These are phyloP conservation scores for Clamator glandarius DNA, from an alignment of 2,797 vertebrate genomes.

Conservation along the genomic window DNA sequence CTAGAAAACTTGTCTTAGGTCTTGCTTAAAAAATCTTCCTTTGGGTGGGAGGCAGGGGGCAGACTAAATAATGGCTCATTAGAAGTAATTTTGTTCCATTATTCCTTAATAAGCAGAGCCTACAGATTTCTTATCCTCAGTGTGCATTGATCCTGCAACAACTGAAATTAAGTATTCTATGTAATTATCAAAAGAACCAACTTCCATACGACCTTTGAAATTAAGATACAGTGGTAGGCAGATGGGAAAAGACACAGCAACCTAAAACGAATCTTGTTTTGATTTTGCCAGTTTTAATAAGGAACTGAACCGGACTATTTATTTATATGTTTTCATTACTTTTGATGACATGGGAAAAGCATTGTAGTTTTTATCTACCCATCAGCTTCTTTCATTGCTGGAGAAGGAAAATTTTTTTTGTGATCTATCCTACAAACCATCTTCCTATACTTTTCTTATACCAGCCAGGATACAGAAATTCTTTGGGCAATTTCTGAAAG, in stretches of 20 bases:
- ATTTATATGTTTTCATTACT: not conserved
- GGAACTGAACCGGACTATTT: not conserved
- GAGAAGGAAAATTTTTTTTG: not conserved
- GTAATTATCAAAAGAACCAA: not conserved
- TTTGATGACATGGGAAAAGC: not conserved
- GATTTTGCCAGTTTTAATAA: not conserved
- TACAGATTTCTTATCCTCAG: not conserved
- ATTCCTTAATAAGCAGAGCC: not conserved
- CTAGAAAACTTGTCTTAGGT: not conserved
- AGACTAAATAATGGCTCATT: not conserved
- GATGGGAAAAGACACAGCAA: not conserved
- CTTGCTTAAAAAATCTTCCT: not conserved
- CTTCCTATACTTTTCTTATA: not conserved
- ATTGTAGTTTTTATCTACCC: not conserved
- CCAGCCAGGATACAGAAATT: not conserved
- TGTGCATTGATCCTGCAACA: not conserved
- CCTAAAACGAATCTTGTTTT: not conserved
- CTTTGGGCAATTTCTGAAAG: not conserved
- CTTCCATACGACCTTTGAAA: rapidly evolving
- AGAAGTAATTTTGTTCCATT: not conserved
- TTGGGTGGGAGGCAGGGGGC: not conserved
- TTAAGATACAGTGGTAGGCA: not conserved
- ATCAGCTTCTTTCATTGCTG: not conserved
- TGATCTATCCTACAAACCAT: not conserved
- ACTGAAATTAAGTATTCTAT: not conserved